These are phyloP conservation scores for Eulemur macaco DNA, from an alignment of 2,113 vertebrate genomes.

Conservation along the genomic window DNA sequence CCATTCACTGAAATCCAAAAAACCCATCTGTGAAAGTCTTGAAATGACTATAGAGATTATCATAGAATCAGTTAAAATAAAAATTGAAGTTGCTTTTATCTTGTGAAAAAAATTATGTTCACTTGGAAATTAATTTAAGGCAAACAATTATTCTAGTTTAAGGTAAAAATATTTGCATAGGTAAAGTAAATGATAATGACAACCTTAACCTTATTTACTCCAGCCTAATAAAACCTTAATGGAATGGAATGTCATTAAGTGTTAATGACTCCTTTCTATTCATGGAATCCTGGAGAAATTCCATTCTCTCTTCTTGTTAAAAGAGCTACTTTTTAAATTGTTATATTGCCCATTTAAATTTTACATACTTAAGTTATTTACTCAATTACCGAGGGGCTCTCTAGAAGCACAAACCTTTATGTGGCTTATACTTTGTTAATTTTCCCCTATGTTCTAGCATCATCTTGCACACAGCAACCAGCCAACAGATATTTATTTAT, in stretches of 20 bases:
- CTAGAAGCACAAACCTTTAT: neutral
- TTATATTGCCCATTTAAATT: neutral
- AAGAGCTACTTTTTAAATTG: neutral
- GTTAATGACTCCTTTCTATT: constrained; percentile 26
- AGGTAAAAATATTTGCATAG: neutral
- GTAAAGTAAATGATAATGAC: constrained; percentile 86
- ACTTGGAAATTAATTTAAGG: neutral
- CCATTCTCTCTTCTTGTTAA: neutral
- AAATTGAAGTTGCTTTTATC: neutral
- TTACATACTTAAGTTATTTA: neutral
- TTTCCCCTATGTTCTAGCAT: neutral
- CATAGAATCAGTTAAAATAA: neutral
- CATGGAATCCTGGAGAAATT: neutral
- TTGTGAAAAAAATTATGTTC: neutral
- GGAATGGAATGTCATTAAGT: constrained; percentile 76
- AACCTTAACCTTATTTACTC: constrained; percentile 80
- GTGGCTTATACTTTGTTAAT: neutral
- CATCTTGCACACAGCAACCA: neutral
- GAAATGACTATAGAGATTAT: neutral
- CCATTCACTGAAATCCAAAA: neutral
- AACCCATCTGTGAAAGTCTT: neutral
- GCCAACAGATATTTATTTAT: neutral
- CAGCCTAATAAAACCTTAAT: constrained; percentile 70
- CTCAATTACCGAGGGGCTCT: neutral
- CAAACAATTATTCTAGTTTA: neutral